Base-by-base conservation (phyloP, 2,113 vertebrate genomes). In the Crotalus tigris region DNA sequence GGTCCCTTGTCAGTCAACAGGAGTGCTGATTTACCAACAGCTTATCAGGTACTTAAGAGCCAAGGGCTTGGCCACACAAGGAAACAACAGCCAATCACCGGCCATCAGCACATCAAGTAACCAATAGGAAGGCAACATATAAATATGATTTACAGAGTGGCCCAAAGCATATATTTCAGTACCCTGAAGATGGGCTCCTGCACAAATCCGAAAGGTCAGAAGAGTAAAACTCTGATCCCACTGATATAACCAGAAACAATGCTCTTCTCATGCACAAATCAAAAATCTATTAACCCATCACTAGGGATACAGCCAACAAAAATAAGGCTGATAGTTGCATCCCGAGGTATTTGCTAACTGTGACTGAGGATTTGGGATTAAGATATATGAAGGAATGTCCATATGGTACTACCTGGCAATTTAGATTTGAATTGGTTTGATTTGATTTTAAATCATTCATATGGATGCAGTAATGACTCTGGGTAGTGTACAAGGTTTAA, bases 221-320 rank as follows among this genome's bases (percentile, higher is more conserved):
- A 51, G 8, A 51, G 49, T 51, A 9, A 51, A 51, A 51, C 49
- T 51, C 49, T 51, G 49, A 51, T 51, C 49, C 49, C 49, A 51
- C 8, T 51, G 49, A 51, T 9, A 51, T 51, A 51, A 51, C 49
- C 49, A 51, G 49, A 51, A 51, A 51, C 49, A 51, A 75, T 85
- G 95, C 95, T 93, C 93, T 93, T 97, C 96, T 97, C 95, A 95
- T 95, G 95, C 92, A 95, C 92, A 94, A 90, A 95, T 97, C 96
- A 97, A 97, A 97, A 94, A 90, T 96, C 95, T 89, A 94, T 93
- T 93, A 95, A 96, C 92, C 87, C 93, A 92, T 55, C 94, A 64
- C 24, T 96, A 94, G 93, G 95, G 94, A 95, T 95, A 95, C 95
- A 94, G 93, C 96, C 97, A 97, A 96, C 69, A 96, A 95, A 97